Evolutionary conservation across 2,888 invertebrate genomes (phyloP), one percentile per base, ranked within the genome.

Genomic region (Drosophila neotestacea): DNA sequence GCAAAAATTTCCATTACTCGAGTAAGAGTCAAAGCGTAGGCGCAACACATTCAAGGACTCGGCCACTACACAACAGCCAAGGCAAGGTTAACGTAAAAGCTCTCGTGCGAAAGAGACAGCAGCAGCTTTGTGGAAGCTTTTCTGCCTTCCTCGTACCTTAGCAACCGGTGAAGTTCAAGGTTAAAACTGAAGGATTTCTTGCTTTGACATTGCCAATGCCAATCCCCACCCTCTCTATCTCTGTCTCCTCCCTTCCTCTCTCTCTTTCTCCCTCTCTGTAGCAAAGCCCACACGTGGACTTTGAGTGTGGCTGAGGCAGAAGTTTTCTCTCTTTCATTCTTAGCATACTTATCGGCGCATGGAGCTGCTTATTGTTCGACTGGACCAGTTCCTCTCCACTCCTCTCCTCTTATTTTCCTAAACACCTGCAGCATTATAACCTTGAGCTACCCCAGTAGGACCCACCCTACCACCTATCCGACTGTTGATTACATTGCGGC

Each of bases 141-240:
- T 47, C 44, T 54, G 62, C 52, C 67, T 46, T 5, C 77, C 62
- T 60, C 41, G 54, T 67, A 86, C 86, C 88, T 79, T 77, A 64
- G 77, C 77, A 85, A 83, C 86, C 88, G 72, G 75, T 91, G 90
- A 90, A 90, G 90, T 90, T 91, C 90, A 90, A 91, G 91, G 90
- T 90, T 91, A 88, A 77, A 78, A 72, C 74, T 72, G 81, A 85
- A 81, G 81, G 85, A 82, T 73, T 79, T 68, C 72, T 67, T 39
- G 51, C 73, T 73, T 51, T 77, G 75, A 71, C 83, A 76, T 75
- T 78, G 77, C 66, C 77, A 77, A 64, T 77, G 67, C 70, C 71
- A 56, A 44, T 34, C 65, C 54, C 42, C 70, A n/a, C 47, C 11
- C 63, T 48, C 46, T 16, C 22, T n/a, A 28, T 47, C 46, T 16